Conservation (phyloP, 1,140 invertebrate genomes). For the Spodoptera frugiperda region DNA sequence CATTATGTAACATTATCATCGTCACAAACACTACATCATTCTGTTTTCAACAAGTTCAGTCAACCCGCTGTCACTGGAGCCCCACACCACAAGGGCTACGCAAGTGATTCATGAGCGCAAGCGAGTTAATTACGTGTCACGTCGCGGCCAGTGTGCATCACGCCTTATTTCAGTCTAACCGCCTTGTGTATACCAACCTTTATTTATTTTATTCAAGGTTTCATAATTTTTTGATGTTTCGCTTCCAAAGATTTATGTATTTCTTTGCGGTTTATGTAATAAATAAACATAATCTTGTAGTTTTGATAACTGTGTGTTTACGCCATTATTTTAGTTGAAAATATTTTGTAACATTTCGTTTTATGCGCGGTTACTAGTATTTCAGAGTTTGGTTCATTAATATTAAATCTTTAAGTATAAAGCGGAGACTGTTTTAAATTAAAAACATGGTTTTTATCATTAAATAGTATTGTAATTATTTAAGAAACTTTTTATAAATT, state of each 20-base stretch:
- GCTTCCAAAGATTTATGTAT: slow-evolving; percentile 12
- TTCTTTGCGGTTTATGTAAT: neutral
- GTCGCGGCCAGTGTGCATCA: slow-evolving; percentile 21
- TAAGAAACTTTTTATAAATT: too few relatives aligned
- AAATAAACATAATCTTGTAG: neutral
- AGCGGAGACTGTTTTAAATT: too few relatives aligned
- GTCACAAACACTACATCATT: too few relatives aligned
- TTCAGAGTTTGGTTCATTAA: too few relatives aligned
- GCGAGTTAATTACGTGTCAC: slow-evolving; percentile 18
- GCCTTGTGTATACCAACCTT: neutral
- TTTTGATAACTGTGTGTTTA: slow-evolving; percentile 1
- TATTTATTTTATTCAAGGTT: slow-evolving; percentile 31
- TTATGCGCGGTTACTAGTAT: too few relatives aligned
- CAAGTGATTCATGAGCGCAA: slow-evolving; percentile 1
- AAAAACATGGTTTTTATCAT: too few relatives aligned
- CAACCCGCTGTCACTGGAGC: neutral
- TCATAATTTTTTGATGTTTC: slow-evolving; percentile 25
- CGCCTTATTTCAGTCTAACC: slow-evolving; percentile 38
- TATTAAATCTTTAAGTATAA: too few relatives aligned
- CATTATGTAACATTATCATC: too few relatives aligned
- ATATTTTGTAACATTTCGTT: too few relatives aligned
- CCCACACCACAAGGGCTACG: slow-evolving; percentile 23
- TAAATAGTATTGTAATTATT: too few relatives aligned
- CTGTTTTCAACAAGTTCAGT: neutral
- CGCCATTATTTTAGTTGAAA: too few relatives aligned